A percentile compares a stretch with the other conserved stretches of the same genome.
These are phyloP conservation scores for Sarcophaga peregrina DNA, from an alignment of 1,140 invertebrate species.

Conservation along the genomic window DNA sequence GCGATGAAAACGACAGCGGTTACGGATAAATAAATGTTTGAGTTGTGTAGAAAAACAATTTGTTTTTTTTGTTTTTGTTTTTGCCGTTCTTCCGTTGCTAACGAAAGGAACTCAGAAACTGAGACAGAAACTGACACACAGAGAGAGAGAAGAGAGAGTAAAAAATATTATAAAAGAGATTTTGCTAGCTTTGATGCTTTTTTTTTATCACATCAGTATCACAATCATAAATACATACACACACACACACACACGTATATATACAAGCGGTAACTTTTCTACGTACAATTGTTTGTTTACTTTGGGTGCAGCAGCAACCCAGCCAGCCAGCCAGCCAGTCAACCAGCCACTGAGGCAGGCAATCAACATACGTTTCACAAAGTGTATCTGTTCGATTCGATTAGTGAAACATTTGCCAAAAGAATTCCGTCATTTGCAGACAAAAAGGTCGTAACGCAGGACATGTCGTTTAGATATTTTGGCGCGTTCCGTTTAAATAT, in stretches of 20 bases:
- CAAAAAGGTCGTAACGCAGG: slow-evolving; percentile 27
- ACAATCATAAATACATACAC: neutral
- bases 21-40: slow-evolving; percentile 67
- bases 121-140: neutral
- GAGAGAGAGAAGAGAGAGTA: neutral
- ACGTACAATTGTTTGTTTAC: slow-evolving; percentile 22
- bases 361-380: neutral
- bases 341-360: neutral
- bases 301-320: slow-evolving; percentile 1
- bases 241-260: neutral
- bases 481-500: slow-evolving; percentile 30
- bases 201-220: neutral
- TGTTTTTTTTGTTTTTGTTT: no score
- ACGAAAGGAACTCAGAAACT: neutral
- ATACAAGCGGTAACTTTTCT: neutral
- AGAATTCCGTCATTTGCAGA: slow-evolving; percentile 26
- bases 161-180: neutral
- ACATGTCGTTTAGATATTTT: slow-evolving; percentile 18
- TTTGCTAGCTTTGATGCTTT: slow-evolving; percentile 5
- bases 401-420: slow-evolving; percentile 28
- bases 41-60: slow-evolving; percentile 67
- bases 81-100: neutral
- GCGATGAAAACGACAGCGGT: slow-evolving; percentile 65
- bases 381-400: neutral
- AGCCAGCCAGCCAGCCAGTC: neutral